phyloP scores from a whole-genome alignment of 2,888 invertebrate genomes.

The Hemicrepidius hirtus region DNA sequence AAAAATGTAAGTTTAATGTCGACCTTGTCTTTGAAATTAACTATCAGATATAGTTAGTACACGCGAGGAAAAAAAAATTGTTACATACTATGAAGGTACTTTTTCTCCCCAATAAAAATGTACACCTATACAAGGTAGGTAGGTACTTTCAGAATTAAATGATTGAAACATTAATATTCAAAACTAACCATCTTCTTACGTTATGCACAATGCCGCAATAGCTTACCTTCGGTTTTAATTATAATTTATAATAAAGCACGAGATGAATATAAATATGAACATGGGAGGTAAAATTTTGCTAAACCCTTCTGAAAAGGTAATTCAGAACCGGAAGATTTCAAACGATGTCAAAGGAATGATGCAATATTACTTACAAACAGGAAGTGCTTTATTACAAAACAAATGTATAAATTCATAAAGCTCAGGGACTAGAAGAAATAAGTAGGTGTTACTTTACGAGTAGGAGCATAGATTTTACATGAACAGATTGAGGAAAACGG shows the following conservation, averaged over 20 bases:
- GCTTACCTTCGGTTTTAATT: conserved; percentile 16
- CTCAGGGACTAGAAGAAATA: not conserved
- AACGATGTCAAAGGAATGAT: conserved; percentile 5
- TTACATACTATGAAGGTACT: no score
- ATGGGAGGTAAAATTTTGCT: not conserved
- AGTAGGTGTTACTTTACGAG: not conserved
- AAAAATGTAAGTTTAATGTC: no score
- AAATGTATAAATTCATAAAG: conserved; percentile 5
- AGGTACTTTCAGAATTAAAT: conserved; percentile 10
- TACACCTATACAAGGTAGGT: no score
- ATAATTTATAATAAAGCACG: conserved; percentile 5
- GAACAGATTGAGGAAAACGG: no score
- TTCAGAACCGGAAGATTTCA: not conserved
- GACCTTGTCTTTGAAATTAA: no score
- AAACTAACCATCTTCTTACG: conserved; percentile 16
- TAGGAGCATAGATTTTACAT: not conserved
- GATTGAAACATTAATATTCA: conserved; percentile 16
- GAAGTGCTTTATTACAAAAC: conserved; percentile 23
- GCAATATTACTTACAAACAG: conserved; percentile 3
- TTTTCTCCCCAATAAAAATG: no score
- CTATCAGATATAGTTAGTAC: no score
- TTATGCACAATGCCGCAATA: conserved; percentile 12
- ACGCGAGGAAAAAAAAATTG: no score
- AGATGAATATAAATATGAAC: not conserved
- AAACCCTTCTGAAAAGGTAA: not conserved